Evolutionary conservation across 2,888 invertebrate species (phyloP), one percentile per base, ranked within the genome.

Genomic region (Hydrotaea cyrtoneurina): DNA sequence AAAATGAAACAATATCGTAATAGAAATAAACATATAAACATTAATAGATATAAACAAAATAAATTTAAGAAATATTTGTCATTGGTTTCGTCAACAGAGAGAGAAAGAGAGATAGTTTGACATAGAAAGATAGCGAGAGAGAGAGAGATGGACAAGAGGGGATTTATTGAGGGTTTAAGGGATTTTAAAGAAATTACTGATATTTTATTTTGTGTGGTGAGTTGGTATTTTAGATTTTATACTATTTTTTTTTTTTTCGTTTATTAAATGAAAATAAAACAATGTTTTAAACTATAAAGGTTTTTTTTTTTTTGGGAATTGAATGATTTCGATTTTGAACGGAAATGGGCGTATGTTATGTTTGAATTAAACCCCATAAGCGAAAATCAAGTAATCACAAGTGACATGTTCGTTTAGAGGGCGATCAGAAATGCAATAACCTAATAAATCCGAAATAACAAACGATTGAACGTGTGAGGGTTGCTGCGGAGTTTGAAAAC

Each of bases 131-230:
- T n/a, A 2, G 13, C 23, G 19, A 59, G 26, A 59, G 13, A 15
- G 26, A 59, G 23, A 59, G 59, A 23, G 23, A 59, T 15, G 26
- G 59, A 15, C 23, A 55, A 74, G 19, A 66, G 36, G 50, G 82
- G 82, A 74, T 50, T 11, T 15, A 19, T 74, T n/a, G n/a, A 36
- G 13, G 43, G 82, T 66, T 69, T 78, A 19, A 23, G 23, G 83
- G 83, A 83, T 72, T 76, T 72, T 64, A 46, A 50, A 50, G 23
- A 79, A 72, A 69, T 66, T 75, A 53, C 78, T 21, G 74, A 31
- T 79, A 64, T 85, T 78, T 87, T 89, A 92, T 92, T 92, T 92
- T 92, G 92, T 92, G 92, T 92, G 92, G 91, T 91, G 91, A 92
- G 92, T 92, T 91, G 85, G 86, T 81, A 88, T 83, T 62, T 66